Evolutionary conservation across 2,113 vertebrate species (phyloP).

Genomic region (Dolichotis patagonum): DNA sequence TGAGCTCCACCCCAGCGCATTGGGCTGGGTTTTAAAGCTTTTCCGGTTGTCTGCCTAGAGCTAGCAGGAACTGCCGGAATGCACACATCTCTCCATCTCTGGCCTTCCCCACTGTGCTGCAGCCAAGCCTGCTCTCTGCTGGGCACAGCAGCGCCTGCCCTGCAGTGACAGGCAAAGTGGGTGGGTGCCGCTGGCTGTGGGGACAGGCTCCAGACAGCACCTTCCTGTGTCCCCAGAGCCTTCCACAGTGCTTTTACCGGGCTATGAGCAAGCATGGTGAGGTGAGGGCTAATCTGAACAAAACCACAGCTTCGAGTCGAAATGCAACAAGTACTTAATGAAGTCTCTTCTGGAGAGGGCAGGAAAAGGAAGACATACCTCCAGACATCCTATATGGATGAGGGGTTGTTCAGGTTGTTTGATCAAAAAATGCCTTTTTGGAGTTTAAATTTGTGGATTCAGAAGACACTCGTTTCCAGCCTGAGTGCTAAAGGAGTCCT

Average conservation of each 20-base stretch:
- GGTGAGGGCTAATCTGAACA: not conserved
- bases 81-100: not conserved
- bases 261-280: not conserved
- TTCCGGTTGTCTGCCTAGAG: not conserved
- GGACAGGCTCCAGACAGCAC: not conserved
- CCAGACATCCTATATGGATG: not conserved
- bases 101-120: not conserved
- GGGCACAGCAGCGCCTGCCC: too few species aligned
- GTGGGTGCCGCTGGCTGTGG: not conserved
- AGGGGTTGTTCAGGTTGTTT: not conserved
- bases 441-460: conserved; percentile 35
- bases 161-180: not conserved
- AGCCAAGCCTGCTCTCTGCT: not conserved
- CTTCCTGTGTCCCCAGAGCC: not conserved
- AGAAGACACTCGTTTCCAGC: conserved; percentile 7
- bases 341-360: not conserved
- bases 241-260: not conserved
- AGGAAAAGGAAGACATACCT: not conserved
- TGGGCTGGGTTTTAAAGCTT: not conserved
- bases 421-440: conserved; percentile 35
- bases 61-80: not conserved
- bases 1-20: not conserved
- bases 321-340: not conserved
- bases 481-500: not conserved
- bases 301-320: conserved; percentile 13